These are phyloP conservation scores for Orussus abietinus DNA, from an alignment of 1,140 invertebrate genomes.

Conservation along the genomic window DNA sequence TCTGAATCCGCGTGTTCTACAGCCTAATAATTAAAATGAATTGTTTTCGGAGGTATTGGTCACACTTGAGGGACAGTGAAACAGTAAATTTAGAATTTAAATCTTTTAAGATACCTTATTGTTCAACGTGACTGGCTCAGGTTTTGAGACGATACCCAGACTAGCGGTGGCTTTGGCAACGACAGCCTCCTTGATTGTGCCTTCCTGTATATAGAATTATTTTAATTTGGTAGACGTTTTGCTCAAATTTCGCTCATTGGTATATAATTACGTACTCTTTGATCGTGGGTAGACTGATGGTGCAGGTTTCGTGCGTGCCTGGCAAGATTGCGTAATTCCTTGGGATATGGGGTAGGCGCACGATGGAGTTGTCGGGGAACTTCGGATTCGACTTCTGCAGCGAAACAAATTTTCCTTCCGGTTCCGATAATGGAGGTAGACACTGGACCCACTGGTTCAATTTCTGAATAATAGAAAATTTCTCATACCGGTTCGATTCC, in stretches of 20 bases:
- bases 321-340: slow-evolving; percentile 82
- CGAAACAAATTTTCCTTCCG: slow-evolving; percentile 65
- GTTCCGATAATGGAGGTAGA: slow-evolving; percentile 40
- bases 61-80: too few relatives aligned
- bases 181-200: slow-evolving; percentile 43
- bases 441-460: slow-evolving; percentile 42
- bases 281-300: slow-evolving; percentile 44
- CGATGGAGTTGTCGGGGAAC: slow-evolving; percentile 63
- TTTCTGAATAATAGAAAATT: slow-evolving; percentile 26
- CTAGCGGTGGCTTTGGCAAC: slow-evolving; percentile 37
- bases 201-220: slow-evolving; percentile 20
- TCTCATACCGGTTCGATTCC: not conserved
- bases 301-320: slow-evolving; percentile 65
- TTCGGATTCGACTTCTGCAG: slow-evolving; percentile 60
- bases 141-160: slow-evolving; percentile 29
- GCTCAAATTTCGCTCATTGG: not conserved
- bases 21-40: too few relatives aligned
- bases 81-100: not conserved
- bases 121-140: slow-evolving; percentile 22
- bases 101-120: not conserved
- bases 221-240: not conserved
- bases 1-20: slow-evolving; percentile 30
- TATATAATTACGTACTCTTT: slow-evolving; percentile 33
- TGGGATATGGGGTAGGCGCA: slow-evolving; percentile 88
- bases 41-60: too few relatives aligned